phyloP scores from a whole-genome alignment of 2,113 vertebrate genomes.

The Gopherus evgoodei region DNA sequence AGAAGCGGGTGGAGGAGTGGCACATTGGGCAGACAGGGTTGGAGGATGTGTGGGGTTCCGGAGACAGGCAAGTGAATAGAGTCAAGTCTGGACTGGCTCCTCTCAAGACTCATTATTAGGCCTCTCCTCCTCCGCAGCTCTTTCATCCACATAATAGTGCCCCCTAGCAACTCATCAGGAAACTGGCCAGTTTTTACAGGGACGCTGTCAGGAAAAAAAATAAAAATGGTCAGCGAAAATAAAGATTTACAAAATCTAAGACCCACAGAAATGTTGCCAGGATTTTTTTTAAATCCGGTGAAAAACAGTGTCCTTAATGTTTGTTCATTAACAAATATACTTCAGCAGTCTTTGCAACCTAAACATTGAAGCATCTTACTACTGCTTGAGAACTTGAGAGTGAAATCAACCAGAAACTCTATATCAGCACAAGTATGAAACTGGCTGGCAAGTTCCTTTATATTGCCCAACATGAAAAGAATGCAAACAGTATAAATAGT shows the following conservation, averaged over 20 bases:
- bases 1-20: not conserved
- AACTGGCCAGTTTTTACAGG: not conserved
- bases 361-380: not conserved
- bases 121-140: fast-evolving
- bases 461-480: not conserved
- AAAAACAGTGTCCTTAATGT: not conserved
- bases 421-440: not conserved
- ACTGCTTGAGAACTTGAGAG: not conserved
- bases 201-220: not conserved
- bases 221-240: not conserved
- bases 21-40: not conserved
- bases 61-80: fast-evolving
- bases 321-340: constrained; percentile 10
- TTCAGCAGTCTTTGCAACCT: not conserved
- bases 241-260: not conserved
- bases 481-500: not conserved
- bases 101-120: not conserved
- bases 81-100: not conserved
- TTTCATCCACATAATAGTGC: fast-evolving
- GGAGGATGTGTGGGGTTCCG: not conserved
- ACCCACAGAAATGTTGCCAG: not conserved
- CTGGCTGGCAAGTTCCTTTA: not conserved
- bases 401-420: not conserved
- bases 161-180: fast-evolving
- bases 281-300: not conserved